Evolutionary conservation across 2,113 vertebrate species (phyloP).

Genomic region (Gorilla gorilla): DNA sequence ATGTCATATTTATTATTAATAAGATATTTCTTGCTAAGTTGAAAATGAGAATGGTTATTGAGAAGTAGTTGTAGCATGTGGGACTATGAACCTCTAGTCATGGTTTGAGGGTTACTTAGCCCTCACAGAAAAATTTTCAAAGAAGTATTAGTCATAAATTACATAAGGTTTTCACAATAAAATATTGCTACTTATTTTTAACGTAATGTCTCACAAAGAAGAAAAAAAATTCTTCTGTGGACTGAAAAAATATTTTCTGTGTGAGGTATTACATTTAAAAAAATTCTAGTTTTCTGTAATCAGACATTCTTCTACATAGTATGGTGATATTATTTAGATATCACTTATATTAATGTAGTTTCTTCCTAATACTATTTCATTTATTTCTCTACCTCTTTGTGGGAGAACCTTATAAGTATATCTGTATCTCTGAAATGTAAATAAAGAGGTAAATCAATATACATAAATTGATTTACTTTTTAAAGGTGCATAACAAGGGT

Average conservation of each 20-base stretch:
- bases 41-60: neutral
- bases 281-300: neutral
- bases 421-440: neutral
- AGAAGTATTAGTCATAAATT: neutral
- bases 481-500: neutral
- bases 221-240: neutral
- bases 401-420: neutral
- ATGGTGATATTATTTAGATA: neutral
- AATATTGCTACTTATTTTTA: neutral
- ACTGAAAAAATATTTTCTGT: no score
- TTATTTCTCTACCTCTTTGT: neutral
- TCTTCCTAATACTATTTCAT: neutral
- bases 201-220: neutral
- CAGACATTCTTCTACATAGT: neutral
- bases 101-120: neutral
- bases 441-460: neutral
- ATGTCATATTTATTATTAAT: neutral
- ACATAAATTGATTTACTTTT: neutral
- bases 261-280: no score
- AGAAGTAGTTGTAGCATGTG: neutral
- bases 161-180: neutral
- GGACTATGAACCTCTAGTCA: neutral
- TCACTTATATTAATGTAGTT: neutral
- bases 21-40: neutral
- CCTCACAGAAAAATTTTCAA: neutral